Evolutionary conservation across 2,113 vertebrate species (phyloP), one percentile per base, ranked within the genome.

Genomic region (Coturnix japonica): DNA sequence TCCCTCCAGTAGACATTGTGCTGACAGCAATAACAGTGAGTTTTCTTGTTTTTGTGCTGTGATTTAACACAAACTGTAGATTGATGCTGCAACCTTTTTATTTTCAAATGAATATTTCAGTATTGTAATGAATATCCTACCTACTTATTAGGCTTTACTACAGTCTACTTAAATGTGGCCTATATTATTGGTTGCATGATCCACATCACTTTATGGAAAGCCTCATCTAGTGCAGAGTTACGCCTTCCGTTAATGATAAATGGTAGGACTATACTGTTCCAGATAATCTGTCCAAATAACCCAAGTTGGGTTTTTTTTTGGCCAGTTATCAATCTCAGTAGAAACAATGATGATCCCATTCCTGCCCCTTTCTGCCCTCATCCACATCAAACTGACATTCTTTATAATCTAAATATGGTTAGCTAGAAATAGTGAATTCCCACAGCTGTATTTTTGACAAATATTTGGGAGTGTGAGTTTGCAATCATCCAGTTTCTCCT

Each of bases 391-490:
- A 90, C 5, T 82, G 66, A 81, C 67, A 51, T 53, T 49, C 49
- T 59, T 91, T 61, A 61, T 82, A 79, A 87, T 82, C 49, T 84
- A 91, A 25, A 20, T 81, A 89, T 57, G 87, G 88, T 93, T 93
- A 93, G 13, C 28, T 69, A 94, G 66, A 94, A 92, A 86, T 57
- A 87, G 78, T 39, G 81, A 76, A 81, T 89, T 92, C 91, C 65
- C 53, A 79, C 54, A 73, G 63, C 53, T 69, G 75, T 22, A 53
- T 18, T 79, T 89, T 61, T 90, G 70, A 90, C 10, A 75, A 65
- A 72, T 41, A 26, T 65, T 84, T 74, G 69, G n/a, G 16, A 85
- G 11, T 75, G 30, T 6, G 51, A 72, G 59, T 69, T 81, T 70
- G 47, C 83, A 90, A 54, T 67, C 23, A 59, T 43, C 21, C 22